A percentile compares a stretch with the other conserved stretches of the same genome.
phyloP scores from a whole-genome alignment of 2,888 invertebrate species.

The Athalia circularis region DNA sequence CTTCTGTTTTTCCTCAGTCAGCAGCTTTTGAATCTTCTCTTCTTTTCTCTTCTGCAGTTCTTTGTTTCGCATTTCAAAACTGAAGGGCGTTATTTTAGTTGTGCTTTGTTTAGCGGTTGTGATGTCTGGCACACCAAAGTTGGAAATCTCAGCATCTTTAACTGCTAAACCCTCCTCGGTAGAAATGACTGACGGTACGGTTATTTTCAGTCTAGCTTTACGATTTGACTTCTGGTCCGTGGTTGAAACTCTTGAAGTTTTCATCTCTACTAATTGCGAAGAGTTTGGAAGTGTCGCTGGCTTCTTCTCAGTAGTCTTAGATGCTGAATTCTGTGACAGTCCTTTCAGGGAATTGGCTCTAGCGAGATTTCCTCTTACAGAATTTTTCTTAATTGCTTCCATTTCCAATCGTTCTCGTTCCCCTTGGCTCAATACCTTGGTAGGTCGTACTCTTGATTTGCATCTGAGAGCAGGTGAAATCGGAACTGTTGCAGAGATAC shows the following conservation, averaged over 20 bases:
- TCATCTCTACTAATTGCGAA: slow-evolving; percentile 79
- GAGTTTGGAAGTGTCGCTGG: slow-evolving; percentile 79
- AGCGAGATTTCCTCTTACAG: slow-evolving; percentile 82
- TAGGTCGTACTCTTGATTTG: slow-evolving; percentile 75
- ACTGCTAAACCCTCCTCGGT: slow-evolving; percentile 58
- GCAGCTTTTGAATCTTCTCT: slow-evolving; percentile 70
- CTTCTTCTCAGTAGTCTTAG: slow-evolving; percentile 74
- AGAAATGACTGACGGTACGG: slow-evolving; percentile 57
- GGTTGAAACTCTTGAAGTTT: slow-evolving; percentile 51
- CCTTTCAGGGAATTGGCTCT: slow-evolving; percentile 78
- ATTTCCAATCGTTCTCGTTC: slow-evolving; percentile 80
- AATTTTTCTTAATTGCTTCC: slow-evolving; percentile 80
- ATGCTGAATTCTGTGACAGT: slow-evolving; percentile 74
- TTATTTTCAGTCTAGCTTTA: slow-evolving; percentile 48
- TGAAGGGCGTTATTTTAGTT: slow-evolving; percentile 71
- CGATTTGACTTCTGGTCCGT: not conserved
- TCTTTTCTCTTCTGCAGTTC: slow-evolving; percentile 71
- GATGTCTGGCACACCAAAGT: slow-evolving; percentile 63
- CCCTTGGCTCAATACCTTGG: slow-evolving; percentile 77
- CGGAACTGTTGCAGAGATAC: slow-evolving; percentile 60
- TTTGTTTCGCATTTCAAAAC: slow-evolving; percentile 75
- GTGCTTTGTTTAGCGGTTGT: not conserved
- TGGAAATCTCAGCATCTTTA: slow-evolving; percentile 60
- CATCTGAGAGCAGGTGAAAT: slow-evolving; percentile 65
- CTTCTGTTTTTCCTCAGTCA: slow-evolving; percentile 59